Evolutionary conservation across 1,140 invertebrate genomes (phyloP), one percentile per base, ranked within the genome.

Genomic region (Drosophila suzukii): DNA sequence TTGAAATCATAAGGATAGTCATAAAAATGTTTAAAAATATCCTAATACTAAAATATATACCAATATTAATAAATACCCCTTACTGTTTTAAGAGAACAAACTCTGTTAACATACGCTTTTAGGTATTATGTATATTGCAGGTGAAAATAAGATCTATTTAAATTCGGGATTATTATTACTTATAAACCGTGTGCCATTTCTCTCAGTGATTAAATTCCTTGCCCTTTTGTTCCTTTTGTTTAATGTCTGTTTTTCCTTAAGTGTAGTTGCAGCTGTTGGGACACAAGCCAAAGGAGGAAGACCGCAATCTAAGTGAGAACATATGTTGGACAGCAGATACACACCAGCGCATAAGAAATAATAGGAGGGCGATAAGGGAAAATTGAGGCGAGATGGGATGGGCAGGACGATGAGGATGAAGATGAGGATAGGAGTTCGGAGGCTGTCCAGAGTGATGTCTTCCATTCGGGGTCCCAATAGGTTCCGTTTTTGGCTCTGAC

Each of bases 321-420:
- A 82, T 81, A 67, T 78, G 78, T 63, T 58, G 63, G 79, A 38
- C 76, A 66, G 47, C 57, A 73, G 53, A 83, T 73, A 65, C 75
- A 83, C 80, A 74, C 54, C 27, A 50, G 27, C 41, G 38, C 17
- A 36, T 20, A 50, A 10, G 43, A 67, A 50, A 51, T 58, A 46
- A 41, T 34, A 32, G 60, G 20, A 65, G 41, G 30, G 1, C 17
- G 34, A 68, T 17, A 34, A n/a, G 41, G 20, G 27, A 32, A 38
- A 36, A 12, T 15, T 32, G 8, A n/a, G 36, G 17, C 11, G 44
- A 47, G 8, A 34, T 2, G 24, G 8, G 7, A 12, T 49, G 50
- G 10, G 36, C 10, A 6, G 20, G 36, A 3, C 1, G 27, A 4
- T 27, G 27, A 3, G 27, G 27, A 4, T 27, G 27, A 11, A n/a